These are phyloP conservation scores for Natrix natrix DNA, from an alignment of 2,797 vertebrate species.

Conservation along the genomic window DNA sequence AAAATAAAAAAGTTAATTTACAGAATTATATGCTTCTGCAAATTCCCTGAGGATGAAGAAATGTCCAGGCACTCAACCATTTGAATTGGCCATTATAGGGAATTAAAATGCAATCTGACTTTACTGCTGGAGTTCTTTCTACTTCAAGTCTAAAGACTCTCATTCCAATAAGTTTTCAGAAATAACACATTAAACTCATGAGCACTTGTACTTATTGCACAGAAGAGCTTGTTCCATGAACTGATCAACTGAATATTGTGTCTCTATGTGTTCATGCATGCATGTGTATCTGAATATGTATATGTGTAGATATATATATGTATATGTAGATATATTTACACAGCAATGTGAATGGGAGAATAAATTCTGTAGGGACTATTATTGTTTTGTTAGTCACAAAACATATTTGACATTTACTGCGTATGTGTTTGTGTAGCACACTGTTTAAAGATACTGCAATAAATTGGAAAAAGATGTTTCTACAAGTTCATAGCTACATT, in stretches of 20 bases:
- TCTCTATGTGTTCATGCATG: constrained; percentile 45
- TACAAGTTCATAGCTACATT: constrained; percentile 76
- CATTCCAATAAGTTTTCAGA: background rate
- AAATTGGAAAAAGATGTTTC: constrained; percentile 71
- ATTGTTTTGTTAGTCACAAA: constrained; percentile 73
- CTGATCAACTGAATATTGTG: constrained; percentile 63
- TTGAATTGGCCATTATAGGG: background rate
- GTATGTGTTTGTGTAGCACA: constrained; percentile 66
- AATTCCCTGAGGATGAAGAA: background rate
- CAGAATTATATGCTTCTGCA: background rate
- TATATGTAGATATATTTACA: constrained; percentile 56
- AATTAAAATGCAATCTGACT: background rate
- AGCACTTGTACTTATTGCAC: constrained; percentile 24
- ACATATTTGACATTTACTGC: constrained; percentile 66
- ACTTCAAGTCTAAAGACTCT: background rate
- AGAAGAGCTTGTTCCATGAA: constrained; percentile 59
- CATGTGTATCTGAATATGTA: background rate
- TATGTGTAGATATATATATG: background rate
- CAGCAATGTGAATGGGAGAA: constrained; percentile 68
- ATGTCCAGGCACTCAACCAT: background rate
- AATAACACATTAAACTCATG: background rate
- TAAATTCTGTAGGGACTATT: constrained; percentile 66
- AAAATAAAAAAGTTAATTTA: background rate
- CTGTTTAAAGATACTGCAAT: constrained; percentile 68
- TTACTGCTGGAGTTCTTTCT: background rate